Evolutionary conservation across 2,888 invertebrate genomes (phyloP).

Genomic region (Cantharis flavilabris): DNA sequence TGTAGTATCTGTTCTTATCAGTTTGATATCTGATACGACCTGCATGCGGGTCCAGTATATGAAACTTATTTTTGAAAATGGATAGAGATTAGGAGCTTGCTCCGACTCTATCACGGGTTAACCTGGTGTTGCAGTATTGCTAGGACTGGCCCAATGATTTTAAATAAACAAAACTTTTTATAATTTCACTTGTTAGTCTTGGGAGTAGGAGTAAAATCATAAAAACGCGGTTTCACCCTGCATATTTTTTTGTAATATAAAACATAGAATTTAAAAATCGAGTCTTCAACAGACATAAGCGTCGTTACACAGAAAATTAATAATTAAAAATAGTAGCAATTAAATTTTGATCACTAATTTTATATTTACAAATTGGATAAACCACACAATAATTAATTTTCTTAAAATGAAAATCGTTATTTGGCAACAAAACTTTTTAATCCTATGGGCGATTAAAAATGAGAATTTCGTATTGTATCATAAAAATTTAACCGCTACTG

Average conservation of each 20-base stretch:
- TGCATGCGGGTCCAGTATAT: not conserved
- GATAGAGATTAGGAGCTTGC: slow-evolving; percentile 60
- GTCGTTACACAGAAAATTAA: not conserved
- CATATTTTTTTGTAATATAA: not conserved
- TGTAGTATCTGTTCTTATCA: not conserved
- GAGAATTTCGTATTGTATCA: not conserved
- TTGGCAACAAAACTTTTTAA: not conserved
- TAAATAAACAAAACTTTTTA: not conserved
- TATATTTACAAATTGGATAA: not conserved
- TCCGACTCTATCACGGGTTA: slow-evolving; percentile 68
- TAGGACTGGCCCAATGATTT: slow-evolving; percentile 61
- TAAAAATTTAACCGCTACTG: not conserved
- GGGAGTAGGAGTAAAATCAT: not conserved
- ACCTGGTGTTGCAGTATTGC: slow-evolving; percentile 70
- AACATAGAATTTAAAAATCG: not conserved
- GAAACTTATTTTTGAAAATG: not conserved
- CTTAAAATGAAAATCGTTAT: not conserved
- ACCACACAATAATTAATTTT: not conserved
- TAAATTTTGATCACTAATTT: not conserved
- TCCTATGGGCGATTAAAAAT: not conserved
- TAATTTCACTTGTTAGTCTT: too few relatives aligned
- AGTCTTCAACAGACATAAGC: not conserved
- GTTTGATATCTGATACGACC: not conserved
- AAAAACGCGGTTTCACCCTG: not conserved
- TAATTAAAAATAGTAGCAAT: not conserved